Percentiles rank a stretch among this genome's conserved stretches.
Conservation (phyloP, 2,113 vertebrate species). For the Coracopsis vasa region DNA sequence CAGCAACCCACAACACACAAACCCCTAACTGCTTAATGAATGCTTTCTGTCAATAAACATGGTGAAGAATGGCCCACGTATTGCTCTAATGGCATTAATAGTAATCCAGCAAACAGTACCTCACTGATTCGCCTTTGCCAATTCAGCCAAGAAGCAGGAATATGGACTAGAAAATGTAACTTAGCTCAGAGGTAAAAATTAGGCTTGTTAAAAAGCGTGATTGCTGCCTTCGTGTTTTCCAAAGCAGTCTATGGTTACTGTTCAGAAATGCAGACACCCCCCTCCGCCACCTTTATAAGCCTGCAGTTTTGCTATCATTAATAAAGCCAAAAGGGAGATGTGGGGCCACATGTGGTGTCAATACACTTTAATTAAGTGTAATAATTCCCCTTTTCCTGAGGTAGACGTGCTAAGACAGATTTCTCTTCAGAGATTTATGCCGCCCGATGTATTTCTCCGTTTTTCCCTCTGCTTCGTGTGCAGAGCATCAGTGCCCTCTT, state of each 20-base stretch:
- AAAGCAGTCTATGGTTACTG: background rate
- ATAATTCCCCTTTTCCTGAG: constrained; percentile 86
- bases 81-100: background rate
- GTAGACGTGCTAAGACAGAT: constrained; percentile 76
- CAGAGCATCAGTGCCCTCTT: constrained; percentile 76
- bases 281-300: background rate
- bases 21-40: background rate
- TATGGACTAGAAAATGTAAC: background rate
- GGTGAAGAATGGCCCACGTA: fast-evolving
- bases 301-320: constrained; percentile 68
- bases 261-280: background rate
- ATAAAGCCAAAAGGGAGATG: constrained; percentile 68
- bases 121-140: background rate
- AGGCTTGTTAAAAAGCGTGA: background rate
- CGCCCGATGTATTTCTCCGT: background rate
- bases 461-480: background rate
- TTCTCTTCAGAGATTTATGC: constrained; percentile 67
- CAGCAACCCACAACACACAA: background rate
- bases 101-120: background rate
- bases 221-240: background rate
- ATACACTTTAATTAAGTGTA: constrained; percentile 89
- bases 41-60: background rate
- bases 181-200: background rate
- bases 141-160: background rate
- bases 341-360: constrained; percentile 85